phyloP scores from a whole-genome alignment of 2,888 invertebrate genomes.

The Dryomyza anilis region DNA sequence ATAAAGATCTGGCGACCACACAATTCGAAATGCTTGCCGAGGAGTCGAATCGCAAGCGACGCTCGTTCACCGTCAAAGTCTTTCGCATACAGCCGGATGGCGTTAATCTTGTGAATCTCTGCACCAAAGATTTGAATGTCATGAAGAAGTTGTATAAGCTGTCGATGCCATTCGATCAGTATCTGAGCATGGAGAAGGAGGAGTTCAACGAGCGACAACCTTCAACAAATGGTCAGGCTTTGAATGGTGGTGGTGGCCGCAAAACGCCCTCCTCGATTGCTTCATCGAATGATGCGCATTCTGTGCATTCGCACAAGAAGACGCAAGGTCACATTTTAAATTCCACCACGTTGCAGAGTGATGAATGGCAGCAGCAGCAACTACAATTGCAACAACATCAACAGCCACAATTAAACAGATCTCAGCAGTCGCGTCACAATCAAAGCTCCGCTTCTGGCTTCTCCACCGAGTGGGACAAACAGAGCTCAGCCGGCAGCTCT shows the following conservation, averaged over 20 bases:
- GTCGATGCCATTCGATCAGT: constrained; percentile 59
- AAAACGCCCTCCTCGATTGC: constrained; percentile 39
- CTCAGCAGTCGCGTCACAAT: constrained; percentile 10
- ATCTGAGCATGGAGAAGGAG: constrained; percentile 56
- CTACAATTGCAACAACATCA: constrained; percentile 23
- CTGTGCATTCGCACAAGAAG: constrained; percentile 36
- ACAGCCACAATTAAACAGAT: constrained; percentile 16
- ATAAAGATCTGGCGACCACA: constrained; percentile 51
- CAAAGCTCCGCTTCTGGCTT: constrained; percentile 17
- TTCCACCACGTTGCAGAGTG: constrained; percentile 48
- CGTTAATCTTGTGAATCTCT: constrained; percentile 52
- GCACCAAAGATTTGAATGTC: constrained; percentile 64
- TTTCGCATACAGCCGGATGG: constrained; percentile 61
- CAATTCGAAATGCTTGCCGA: constrained; percentile 73
- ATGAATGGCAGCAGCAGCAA: constrained; percentile 39
- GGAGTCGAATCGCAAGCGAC: constrained; percentile 61
- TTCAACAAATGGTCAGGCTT: constrained; percentile 36
- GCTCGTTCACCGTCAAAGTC: constrained; percentile 58
- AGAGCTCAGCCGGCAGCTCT: constrained; percentile 52
- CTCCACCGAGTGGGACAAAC: constrained; percentile 53
- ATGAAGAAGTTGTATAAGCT: constrained; percentile 64
- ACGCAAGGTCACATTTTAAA: constrained; percentile 39
- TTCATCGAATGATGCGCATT: constrained; percentile 35
- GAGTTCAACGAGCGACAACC: constrained; percentile 49
- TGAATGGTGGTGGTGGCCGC: constrained; percentile 24